Evolutionary conservation across 2,888 invertebrate genomes (phyloP), one percentile per base, ranked within the genome.

Genomic region (Lacanobia oleracea): DNA sequence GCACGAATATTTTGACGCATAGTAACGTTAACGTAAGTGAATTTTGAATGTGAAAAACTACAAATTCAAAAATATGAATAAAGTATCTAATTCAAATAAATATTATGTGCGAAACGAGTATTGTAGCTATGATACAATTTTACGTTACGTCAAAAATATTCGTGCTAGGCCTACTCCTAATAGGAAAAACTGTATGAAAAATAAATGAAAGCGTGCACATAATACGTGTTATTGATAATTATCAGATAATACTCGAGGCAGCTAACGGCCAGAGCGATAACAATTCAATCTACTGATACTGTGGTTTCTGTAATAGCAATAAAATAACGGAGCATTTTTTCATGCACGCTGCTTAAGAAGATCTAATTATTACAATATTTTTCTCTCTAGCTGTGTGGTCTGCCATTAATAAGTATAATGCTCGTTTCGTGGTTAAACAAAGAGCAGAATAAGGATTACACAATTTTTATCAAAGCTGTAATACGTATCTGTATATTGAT

Each of bases 211-310:
- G 61, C 77, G 73, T 64, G 67, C 67, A 72, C 66, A 72, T 67
- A 78, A 78, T 76, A 75, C 69, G 48, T 69, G 72, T 72, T 86
- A 83, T 81, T 86, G 72, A 84, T 87, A 83, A 78, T 86, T 87
- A 87, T 86, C 85, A 82, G 85, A 87, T 86, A 86, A 86, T 63
- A 70, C 79, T 77, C 48, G 74, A 75, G 59, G 70, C 74, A 79
- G 67, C 72, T 70, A 79, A 72, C 72, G 66, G 78, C 51, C 33
- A 40, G 9, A 33, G 51, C 73, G 85, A 86, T 86, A 86, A 82
- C 67, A 78, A 72, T 67, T 65, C 69, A 75, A 87, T 86, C 71
- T 56, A 79, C 74, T 75, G 82, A 82, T 82, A 82, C n/a, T 61
- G 67, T 60, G 67, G 69, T 67, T 82, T 72, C 70, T 73, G 48